phyloP scores from a whole-genome alignment of 2,888 invertebrate species.

The Thecocarcelia acutangulata region DNA sequence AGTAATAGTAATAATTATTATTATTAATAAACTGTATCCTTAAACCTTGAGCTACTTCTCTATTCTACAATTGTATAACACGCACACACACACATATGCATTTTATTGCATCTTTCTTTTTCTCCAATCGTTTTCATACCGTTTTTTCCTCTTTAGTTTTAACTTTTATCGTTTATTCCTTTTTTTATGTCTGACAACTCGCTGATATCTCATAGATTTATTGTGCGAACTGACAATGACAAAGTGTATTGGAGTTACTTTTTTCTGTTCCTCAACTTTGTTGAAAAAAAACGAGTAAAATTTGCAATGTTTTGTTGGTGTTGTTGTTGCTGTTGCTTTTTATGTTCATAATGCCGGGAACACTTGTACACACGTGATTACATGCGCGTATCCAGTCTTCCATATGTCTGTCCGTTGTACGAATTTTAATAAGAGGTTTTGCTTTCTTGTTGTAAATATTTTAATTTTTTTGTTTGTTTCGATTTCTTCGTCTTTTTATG shows the following conservation, averaged over 20 bases:
- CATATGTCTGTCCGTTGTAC: slow-evolving; percentile 25
- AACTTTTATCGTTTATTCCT: slow-evolving; percentile 16
- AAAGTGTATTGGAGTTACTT: slow-evolving; percentile 76
- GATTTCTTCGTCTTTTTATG: background rate
- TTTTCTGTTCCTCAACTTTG: slow-evolving; percentile 57
- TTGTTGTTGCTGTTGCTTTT: slow-evolving; percentile 31
- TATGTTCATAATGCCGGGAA: slow-evolving; percentile 17
- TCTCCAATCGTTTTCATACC: slow-evolving; percentile 29
- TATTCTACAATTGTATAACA: background rate
- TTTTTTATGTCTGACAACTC: slow-evolving; percentile 68
- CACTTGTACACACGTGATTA: slow-evolving; percentile 35
- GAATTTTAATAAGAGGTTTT: slow-evolving; percentile 36
- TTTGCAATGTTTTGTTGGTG: slow-evolving; percentile 5
- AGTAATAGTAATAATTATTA: too few relatives aligned
- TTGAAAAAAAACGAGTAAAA: background rate
- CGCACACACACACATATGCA: too few relatives aligned
- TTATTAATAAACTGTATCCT: background rate
- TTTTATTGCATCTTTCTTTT: slow-evolving; percentile 35
- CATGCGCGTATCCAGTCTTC: slow-evolving; percentile 27
- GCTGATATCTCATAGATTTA: slow-evolving; percentile 79
- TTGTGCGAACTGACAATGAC: slow-evolving; percentile 80
- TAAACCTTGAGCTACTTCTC: background rate
- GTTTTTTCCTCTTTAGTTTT: slow-evolving; percentile 37
- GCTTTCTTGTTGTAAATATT: slow-evolving; percentile 15
- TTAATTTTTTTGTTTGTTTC: slow-evolving; percentile 24